phyloP scores from a whole-genome alignment of 2,113 vertebrate genomes.

The Silurus asotus region DNA sequence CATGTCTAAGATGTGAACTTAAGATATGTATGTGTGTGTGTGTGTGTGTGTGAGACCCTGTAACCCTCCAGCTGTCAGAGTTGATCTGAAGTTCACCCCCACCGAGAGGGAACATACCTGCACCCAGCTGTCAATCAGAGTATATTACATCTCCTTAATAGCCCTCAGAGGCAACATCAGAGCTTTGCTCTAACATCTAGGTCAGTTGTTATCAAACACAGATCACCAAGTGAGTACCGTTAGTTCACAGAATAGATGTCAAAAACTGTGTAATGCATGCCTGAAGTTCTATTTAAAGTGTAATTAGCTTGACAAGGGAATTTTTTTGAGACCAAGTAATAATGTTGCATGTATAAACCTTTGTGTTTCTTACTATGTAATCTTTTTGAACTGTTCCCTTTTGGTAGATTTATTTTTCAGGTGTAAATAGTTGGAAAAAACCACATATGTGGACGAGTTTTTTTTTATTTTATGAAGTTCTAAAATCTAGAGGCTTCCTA shows the following conservation, averaged over 20 bases:
- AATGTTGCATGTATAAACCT: not conserved
- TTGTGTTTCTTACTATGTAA: not conserved
- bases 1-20: not conserved
- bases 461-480: not conserved
- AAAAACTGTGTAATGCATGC: slow-evolving; percentile 26
- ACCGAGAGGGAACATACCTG: slow-evolving; percentile 59
- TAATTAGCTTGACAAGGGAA: not conserved
- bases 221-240: not conserved
- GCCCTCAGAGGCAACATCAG: slow-evolving; percentile 14
- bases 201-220: slow-evolving; percentile 34
- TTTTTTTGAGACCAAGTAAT: slow-evolving; percentile 17
- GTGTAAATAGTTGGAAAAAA: not conserved
- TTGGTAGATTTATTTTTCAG: not conserved
- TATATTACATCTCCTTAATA: slow-evolving; percentile 41
- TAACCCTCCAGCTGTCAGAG: slow-evolving; percentile 55
- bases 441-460: not conserved
- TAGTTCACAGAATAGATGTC: not conserved
- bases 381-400: not conserved
- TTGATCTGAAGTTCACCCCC: slow-evolving; percentile 57
- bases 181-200: not conserved
- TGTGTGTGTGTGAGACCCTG: not conserved
- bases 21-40: not conserved
- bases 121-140: slow-evolving; percentile 41
- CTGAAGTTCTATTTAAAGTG: slow-evolving; percentile 2
- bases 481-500: not conserved